phyloP scores from a whole-genome alignment of 2,797 vertebrate genomes.

The Molossus alvarezi region DNA sequence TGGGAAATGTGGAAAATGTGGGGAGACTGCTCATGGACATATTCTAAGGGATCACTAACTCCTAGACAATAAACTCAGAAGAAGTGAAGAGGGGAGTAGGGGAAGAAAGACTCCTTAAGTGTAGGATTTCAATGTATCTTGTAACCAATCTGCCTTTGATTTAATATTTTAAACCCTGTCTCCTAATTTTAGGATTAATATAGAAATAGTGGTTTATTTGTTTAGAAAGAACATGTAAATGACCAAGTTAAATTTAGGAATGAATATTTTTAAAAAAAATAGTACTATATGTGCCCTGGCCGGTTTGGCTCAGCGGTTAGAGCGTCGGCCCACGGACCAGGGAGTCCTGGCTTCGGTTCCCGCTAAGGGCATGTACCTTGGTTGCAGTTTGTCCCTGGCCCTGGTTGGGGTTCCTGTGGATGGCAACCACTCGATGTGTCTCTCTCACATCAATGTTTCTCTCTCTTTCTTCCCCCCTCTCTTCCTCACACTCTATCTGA shows the following conservation, averaged over 20 bases:
- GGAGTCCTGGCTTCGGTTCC: no score
- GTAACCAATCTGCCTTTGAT: conserved; percentile 33
- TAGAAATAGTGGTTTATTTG: background rate
- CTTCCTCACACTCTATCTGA: no score
- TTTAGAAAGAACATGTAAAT: conserved; percentile 6
- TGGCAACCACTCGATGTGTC: no score
- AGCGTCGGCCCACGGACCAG: no score
- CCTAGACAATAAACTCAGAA: background rate
- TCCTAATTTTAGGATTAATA: conserved; percentile 15
- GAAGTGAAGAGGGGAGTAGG: background rate
- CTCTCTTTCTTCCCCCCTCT: no score
- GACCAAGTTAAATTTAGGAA: conserved; percentile 25
- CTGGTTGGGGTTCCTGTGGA: no score
- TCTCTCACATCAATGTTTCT: no score
- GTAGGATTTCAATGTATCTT: background rate
- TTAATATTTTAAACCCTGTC: background rate
- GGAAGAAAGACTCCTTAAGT: conserved; percentile 5
- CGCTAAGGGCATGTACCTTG: no score
- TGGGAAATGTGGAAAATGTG: conserved; percentile 11
- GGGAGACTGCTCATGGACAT: background rate
- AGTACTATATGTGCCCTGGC: background rate
- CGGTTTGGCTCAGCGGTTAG: no score
- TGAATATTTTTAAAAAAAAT: conserved; percentile 47
- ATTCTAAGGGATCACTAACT: conserved; percentile 5
- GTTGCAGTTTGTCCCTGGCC: no score